Percentiles rank a stretch among this genome's conserved stretches.
These are phyloP conservation scores for Oenanthe oenanthe DNA, from an alignment of 2,113 vertebrate genomes.

Conservation along the genomic window DNA sequence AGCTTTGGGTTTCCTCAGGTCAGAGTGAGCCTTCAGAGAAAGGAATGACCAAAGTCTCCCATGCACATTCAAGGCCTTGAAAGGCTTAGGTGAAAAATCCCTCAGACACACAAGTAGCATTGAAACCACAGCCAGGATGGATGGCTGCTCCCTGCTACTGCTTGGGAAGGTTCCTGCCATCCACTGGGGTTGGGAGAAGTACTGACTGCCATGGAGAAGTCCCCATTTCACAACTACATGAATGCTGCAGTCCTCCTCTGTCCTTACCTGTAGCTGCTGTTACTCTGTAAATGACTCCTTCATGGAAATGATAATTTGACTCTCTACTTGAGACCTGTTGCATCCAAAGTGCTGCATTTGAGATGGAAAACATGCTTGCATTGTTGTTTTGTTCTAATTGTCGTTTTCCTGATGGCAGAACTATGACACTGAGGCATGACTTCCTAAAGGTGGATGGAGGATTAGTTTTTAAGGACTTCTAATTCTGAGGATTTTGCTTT, in stretches of 20 bases:
- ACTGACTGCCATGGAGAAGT: not conserved
- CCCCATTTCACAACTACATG: not conserved
- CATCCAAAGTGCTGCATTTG: not conserved
- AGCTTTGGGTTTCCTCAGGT: not conserved
- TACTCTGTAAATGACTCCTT: accelerated
- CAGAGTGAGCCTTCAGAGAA: not conserved
- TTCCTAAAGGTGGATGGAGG: not conserved
- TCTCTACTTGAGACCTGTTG: not conserved
- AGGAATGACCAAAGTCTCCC: not conserved
- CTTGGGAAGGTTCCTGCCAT: not conserved
- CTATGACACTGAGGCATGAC: not conserved
- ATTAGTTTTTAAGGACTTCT: not conserved
- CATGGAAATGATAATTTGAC: not conserved
- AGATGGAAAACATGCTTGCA: not conserved
- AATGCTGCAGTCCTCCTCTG: not conserved
- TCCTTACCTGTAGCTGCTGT: not conserved
- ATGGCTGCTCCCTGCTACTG: not conserved
- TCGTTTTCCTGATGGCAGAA: not conserved
- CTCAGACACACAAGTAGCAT: not conserved
- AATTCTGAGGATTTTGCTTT: not conserved
- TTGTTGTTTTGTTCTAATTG: not conserved
- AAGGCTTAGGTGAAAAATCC: not conserved
- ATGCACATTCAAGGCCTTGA: not conserved
- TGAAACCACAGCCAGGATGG: not conserved
- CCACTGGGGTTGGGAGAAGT: not conserved